phyloP scores from a whole-genome alignment of 92 coral and sea anemone genomes.

The Porites evermanni region DNA sequence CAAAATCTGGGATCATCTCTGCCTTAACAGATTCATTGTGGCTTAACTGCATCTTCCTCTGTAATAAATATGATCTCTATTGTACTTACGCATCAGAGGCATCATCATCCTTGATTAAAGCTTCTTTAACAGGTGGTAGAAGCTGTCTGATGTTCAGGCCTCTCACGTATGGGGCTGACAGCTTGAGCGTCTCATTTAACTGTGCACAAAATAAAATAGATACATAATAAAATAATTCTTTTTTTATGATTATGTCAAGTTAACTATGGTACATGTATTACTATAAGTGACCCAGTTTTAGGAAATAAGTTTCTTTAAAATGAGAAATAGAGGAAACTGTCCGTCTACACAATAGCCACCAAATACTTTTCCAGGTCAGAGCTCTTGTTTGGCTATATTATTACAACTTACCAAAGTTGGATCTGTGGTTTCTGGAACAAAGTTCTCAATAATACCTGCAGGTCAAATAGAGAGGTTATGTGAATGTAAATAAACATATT shows the following conservation, averaged over 20 bases:
- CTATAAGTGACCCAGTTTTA: not conserved
- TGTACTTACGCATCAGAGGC: constrained; percentile 92
- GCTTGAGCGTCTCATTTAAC: constrained; percentile 87
- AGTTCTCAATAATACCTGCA: constrained; percentile 90
- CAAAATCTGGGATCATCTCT: no score
- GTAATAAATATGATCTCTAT: not conserved
- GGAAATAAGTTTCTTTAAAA: not conserved
- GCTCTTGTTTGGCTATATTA: not conserved
- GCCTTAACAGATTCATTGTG: no score
- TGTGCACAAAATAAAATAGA: constrained; percentile 29
- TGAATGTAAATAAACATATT: no score
- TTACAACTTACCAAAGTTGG: constrained; percentile 71
- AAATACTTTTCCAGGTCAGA: no score
- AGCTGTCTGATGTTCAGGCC: constrained; percentile 87
- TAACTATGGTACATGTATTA: no score
- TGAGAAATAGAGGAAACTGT: not conserved
- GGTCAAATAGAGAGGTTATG: not conserved
- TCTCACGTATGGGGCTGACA: constrained; percentile 84
- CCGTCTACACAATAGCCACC: no score
- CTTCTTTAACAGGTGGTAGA: constrained; percentile 95
- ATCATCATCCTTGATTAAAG: constrained; percentile 92
- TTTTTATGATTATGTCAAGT: not conserved
- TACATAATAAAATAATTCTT: no score
- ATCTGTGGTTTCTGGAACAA: constrained; percentile 97
- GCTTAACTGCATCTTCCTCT: no score